Evolutionary conservation across 2,797 vertebrate genomes (phyloP).

Genomic region (Syngnathus rostellatus): DNA sequence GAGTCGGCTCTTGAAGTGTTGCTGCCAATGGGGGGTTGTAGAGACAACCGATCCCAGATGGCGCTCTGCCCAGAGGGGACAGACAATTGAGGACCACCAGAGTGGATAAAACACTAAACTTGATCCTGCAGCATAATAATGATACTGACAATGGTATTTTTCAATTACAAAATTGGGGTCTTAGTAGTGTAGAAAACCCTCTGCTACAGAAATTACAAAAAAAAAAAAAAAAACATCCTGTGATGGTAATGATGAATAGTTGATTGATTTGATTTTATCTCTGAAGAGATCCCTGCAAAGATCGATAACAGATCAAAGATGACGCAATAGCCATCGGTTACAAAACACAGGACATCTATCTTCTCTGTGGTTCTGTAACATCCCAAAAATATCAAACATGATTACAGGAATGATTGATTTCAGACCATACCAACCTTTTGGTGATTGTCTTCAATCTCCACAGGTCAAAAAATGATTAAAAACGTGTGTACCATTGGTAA

Average conservation of each 20-base stretch:
- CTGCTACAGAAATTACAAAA: constrained; percentile 8
- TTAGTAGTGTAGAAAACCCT: not conserved
- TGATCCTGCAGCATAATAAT: constrained; percentile 15
- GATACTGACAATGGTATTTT: not conserved
- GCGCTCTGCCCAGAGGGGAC: constrained; percentile 48
- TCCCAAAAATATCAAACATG: constrained; percentile 31
- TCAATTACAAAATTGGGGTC: not conserved
- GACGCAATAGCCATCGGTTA: constrained; percentile 22
- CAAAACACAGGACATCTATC: constrained; percentile 22
- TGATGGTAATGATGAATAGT: too few species aligned
- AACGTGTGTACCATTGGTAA: constrained; percentile 26
- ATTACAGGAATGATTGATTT: constrained; percentile 34
- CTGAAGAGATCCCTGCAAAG: constrained; percentile 7
- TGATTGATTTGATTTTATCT: too few species aligned
- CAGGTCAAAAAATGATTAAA: constrained; percentile 17
- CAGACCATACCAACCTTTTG: constrained; percentile 4
- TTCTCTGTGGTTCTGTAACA: constrained; percentile 24
- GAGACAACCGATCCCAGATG: constrained; percentile 59
- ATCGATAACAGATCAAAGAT: constrained; percentile 18
- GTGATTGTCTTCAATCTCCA: constrained; percentile 20
- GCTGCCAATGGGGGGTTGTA: constrained; percentile 44
- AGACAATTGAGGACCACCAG: constrained; percentile 55
- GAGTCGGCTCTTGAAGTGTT: constrained; percentile 46
- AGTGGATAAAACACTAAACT: constrained; percentile 42
- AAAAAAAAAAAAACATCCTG: not conserved